Evolutionary conservation across 2,888 invertebrate species (phyloP).

Genomic region (Beris morrisii): DNA sequence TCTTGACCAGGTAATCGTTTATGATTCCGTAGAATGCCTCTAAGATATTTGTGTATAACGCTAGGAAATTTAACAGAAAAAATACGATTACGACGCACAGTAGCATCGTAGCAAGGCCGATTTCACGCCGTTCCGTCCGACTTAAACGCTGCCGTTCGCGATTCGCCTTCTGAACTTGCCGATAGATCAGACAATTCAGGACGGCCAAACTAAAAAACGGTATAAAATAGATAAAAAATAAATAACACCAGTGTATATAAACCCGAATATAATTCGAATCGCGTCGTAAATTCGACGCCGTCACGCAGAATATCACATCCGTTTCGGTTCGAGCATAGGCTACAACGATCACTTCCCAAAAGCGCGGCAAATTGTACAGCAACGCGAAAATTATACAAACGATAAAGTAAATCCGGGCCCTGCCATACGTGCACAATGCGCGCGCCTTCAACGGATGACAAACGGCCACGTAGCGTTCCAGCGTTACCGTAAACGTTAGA

Average conservation of each 20-base stretch:
- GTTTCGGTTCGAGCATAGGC: constrained; percentile 54
- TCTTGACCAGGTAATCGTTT: constrained; percentile 72
- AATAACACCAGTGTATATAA: constrained; percentile 93
- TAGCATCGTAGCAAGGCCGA: constrained; percentile 92
- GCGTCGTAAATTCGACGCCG: constrained; percentile 68
- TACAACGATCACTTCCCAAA: constrained; percentile 68
- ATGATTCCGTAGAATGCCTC: constrained; percentile 74
- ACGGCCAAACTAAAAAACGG: constrained; percentile 87
- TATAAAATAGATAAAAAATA: constrained; percentile 90
- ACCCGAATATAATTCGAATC: constrained; percentile 76
- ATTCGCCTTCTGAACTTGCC: constrained; percentile 86
- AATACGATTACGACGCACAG: constrained; percentile 93
- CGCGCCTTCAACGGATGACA: constrained; percentile 87
- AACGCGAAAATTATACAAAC: constrained; percentile 78
- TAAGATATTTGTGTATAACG: constrained; percentile 81
- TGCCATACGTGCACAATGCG: constrained; percentile 86
- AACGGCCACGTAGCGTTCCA: constrained; percentile 93
- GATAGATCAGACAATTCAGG: constrained; percentile 88
- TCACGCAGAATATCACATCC: constrained; percentile 71
- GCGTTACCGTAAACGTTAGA: constrained; percentile 83
- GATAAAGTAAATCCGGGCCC: constrained; percentile 82
- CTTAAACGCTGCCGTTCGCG: constrained; percentile 87
- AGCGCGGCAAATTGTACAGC: constrained; percentile 82
- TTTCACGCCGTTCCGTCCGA: constrained; percentile 87
- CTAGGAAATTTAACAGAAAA: constrained; percentile 87